phyloP scores from a whole-genome alignment of 1,140 invertebrate species.

The Aphis gossypii region DNA sequence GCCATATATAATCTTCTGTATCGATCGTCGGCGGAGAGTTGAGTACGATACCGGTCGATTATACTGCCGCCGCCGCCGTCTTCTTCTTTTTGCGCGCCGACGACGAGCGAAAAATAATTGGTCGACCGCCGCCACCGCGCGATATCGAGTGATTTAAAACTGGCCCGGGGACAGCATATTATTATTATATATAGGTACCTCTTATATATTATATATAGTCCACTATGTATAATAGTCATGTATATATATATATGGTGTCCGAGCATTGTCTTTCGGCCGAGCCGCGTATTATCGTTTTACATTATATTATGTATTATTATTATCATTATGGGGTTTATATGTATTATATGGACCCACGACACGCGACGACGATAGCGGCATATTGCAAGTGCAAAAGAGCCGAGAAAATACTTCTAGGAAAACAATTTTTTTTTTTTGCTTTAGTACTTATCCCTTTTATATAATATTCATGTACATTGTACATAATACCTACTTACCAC shows the following conservation, averaged over 20 bases:
- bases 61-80: background rate
- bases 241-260: background rate
- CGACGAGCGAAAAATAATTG: slow-evolving; percentile 9
- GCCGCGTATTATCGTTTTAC: background rate
- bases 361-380: background rate
- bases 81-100: background rate
- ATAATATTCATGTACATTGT: background rate
- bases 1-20: background rate
- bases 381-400: background rate
- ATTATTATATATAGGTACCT: background rate
- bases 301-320: background rate
- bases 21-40: background rate
- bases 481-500: no score
- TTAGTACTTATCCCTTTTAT: background rate
- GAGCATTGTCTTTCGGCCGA: background rate
- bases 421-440: background rate
- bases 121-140: slow-evolving; percentile 1
- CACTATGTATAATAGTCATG: background rate
- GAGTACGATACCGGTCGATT: slow-evolving; percentile 12
- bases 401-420: background rate
- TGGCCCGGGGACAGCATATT: slow-evolving; percentile 1
- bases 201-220: background rate
- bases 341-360: background rate
- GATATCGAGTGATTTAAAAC: slow-evolving; percentile 6
- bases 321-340: background rate